Percentiles rank a stretch among this genome's conserved stretches.
These are phyloP conservation scores for Clinocottus analis DNA, from an alignment of 2,113 vertebrate species.

Conservation along the genomic window DNA sequence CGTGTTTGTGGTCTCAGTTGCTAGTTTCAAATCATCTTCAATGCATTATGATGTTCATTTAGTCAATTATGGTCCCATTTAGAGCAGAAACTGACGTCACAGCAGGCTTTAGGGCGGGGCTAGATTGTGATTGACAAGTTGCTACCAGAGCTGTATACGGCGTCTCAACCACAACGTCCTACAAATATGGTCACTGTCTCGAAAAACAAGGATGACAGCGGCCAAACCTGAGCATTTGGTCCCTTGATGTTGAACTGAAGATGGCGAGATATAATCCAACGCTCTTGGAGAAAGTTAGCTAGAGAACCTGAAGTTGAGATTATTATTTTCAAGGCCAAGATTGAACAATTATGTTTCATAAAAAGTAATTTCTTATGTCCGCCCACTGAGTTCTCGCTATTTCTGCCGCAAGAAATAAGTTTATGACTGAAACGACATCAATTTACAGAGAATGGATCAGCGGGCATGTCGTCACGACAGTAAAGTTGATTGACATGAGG, in stretches of 20 bases:
- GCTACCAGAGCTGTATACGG: not conserved
- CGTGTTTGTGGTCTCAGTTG: not conserved
- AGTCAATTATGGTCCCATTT: not conserved
- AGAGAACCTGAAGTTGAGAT: not conserved
- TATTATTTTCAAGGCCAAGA: not conserved
- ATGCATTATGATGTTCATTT: not conserved
- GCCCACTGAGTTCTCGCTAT: not conserved
- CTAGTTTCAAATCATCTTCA: not conserved
- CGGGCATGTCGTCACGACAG: not conserved
- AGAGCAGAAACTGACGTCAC: not conserved
- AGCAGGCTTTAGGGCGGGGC: not conserved
- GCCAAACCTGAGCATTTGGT: not conserved
- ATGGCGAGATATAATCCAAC: not conserved
- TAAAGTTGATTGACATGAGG: not conserved
- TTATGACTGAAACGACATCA: not conserved
- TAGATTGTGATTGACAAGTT: not conserved
- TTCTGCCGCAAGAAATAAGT: not conserved
- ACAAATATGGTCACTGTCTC: not conserved
- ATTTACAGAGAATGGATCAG: not conserved
- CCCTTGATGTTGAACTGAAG: not conserved
- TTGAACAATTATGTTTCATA: not conserved
- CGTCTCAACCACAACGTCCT: not conserved
- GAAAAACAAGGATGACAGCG: not conserved
- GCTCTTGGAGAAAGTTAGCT: not conserved
- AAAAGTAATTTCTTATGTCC: not conserved